Evolutionary conservation across 1,140 invertebrate species (phyloP), one percentile per base, ranked within the genome.

Genomic region (Andricus grossulariae): DNA sequence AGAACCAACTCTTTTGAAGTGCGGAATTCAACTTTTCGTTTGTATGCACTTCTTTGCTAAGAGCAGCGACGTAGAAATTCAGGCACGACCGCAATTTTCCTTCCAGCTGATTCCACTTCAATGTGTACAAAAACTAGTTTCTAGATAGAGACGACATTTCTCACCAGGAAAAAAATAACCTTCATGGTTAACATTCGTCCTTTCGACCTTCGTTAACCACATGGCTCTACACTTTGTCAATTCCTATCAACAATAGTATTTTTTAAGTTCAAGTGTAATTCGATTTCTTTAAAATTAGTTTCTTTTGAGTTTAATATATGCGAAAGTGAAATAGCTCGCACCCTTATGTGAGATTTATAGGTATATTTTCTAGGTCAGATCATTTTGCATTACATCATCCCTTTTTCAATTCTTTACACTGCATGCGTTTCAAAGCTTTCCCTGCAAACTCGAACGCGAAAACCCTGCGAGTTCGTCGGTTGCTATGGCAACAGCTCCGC

Each of bases 401-500:
- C 25, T 66, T 66, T 66, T 39, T 39, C 32, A 16, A 66, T 66
- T 66, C 60, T 39, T 66, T 66, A 32, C 60, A 76, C 32, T 71
- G 55, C 72, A 76, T 71, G 77, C 49, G 66, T 50, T 71, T 66
- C 49, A 32, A 13, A 45, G 72, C 50, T 54, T 55, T 74, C 51
- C 72, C 77, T 74, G 73, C 70, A 79, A 83, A 79, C 78, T 73
- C 82, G 83, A 87, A 88, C 85, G 82, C 81, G 85, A 88, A 89
- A 88, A 90, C 85, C 85, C 87, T 83, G 86, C 78, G 86, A 87
- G 85, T 87, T 86, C 81, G 90, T 88, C 89, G 89, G 90, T 91
- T 86, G 89, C 83, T 89, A 91, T 91, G 89, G 89, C 84, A 91
- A 91, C 90, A 89, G 89, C 87, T 90, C 87, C 80, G 83, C 80